phyloP scores from a whole-genome alignment of 2,797 vertebrate species.

The Pseudochirops cupreus region DNA sequence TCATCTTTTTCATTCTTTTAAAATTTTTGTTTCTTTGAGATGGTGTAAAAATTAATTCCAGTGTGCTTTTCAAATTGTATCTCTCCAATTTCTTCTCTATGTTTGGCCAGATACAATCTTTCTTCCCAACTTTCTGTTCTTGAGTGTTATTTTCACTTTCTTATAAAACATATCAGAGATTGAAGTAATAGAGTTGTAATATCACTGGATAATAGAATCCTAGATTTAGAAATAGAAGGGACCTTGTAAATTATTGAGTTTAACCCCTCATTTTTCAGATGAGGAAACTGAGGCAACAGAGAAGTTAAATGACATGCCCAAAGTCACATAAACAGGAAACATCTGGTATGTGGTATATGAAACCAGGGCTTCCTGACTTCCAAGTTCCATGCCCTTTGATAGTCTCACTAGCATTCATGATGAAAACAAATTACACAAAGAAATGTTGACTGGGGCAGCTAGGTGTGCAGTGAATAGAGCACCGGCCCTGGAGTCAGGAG shows the following conservation, averaged over 20 bases:
- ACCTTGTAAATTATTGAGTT: not conserved
- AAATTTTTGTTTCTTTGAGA: not conserved
- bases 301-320: not conserved
- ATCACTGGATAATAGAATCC: not conserved
- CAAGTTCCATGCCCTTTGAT: not conserved
- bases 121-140: not conserved
- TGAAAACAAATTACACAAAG: not conserved
- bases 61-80: not conserved
- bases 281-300: not conserved
- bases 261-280: not conserved
- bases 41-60: not conserved
- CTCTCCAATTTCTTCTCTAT: not conserved
- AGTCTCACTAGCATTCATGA: not conserved
- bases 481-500: too few relatives aligned
- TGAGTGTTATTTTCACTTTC: not conserved
- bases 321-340: not conserved
- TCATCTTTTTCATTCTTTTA: not conserved
- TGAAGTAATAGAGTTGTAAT: not conserved
- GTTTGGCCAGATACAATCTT: not conserved
- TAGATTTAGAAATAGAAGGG: not conserved
- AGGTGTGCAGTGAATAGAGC: too few relatives aligned
- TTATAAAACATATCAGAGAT: not conserved
- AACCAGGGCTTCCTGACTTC: not conserved
- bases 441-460: not conserved
- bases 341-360: not conserved